A percentile compares a stretch with the other conserved stretches of the same genome.
These are phyloP conservation scores for Pachyuromys duprasi DNA, from an alignment of 2,797 vertebrate genomes.

Conservation along the genomic window DNA sequence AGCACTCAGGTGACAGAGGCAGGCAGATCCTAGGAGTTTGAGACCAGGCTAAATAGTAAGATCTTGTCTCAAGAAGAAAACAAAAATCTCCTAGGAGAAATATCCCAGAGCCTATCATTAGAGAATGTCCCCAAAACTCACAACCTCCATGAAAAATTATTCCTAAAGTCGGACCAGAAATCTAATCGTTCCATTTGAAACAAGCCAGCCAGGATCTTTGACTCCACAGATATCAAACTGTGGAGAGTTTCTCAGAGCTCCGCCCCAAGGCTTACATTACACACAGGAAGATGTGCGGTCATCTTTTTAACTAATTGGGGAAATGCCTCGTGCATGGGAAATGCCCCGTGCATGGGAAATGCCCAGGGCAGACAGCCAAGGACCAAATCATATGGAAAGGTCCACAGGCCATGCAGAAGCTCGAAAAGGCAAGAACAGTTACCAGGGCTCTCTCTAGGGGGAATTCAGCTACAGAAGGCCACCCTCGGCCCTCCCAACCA, in stretches of 20 bases:
- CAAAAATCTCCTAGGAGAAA: background rate
- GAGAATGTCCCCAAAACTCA: background rate
- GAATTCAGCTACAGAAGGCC: background rate
- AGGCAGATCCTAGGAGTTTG: background rate
- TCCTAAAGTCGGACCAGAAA: slow-evolving; percentile 18
- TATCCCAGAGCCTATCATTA: background rate
- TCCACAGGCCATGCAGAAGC: background rate
- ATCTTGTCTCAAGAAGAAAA: background rate
- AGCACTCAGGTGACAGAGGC: background rate
- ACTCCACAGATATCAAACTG: background rate
- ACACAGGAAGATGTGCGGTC: background rate
- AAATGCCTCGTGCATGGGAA: background rate
- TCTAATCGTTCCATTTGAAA: background rate
- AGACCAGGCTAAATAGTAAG: background rate
- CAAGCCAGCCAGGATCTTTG: background rate
- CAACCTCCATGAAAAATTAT: background rate
- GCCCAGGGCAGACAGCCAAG: background rate
- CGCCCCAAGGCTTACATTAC: background rate
- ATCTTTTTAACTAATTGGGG: background rate
- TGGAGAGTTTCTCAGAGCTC: background rate
- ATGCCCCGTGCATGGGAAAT: background rate
- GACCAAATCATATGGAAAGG: background rate
- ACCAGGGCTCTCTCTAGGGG: background rate
- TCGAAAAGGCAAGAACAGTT: background rate
- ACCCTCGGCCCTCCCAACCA: background rate